Evolutionary conservation across 1,140 invertebrate genomes (phyloP), one percentile per base, ranked within the genome.

Genomic region (Drosophila kurseongensis): DNA sequence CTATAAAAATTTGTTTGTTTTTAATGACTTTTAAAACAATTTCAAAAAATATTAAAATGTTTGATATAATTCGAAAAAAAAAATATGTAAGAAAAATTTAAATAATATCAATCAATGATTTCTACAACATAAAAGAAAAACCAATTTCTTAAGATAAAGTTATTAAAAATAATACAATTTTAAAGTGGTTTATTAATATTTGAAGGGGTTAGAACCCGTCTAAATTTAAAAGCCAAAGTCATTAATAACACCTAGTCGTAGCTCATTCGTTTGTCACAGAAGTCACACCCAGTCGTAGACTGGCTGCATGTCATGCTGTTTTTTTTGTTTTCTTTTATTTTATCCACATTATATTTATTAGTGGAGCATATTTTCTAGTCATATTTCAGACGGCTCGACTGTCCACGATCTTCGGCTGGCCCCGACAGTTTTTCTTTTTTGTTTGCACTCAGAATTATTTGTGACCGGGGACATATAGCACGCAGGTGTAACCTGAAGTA

Each of bases 401-500:
- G 61, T 45, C 52, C 35, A 54, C 57, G 36, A 56, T 54, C 57
- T 67, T 38, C 14, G 51, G 38, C 18, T 29, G 56, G 6, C 27
- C 8, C 29, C 48, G 48, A 4, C 29, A 6, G 29, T 51, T 44
- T 54, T 42, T 38, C 10, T 47, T 40, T 68, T 50, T 13, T 29
- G 29, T 44, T 42, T 44, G 52, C 32, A 59, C 40, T 59, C 14
- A 12, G 38, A 50, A 52, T 55, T 52, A 41, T 50, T 65, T 40
- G 38, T 50, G 44, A 44, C 42, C 42, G 67, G 29, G 47, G 35
- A 74, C 61, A 80, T 80, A 74, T 62, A 45, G 52, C 45, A 63
- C 72, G 59, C 78, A 61, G 78, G 78, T 76, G 73, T 68, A 67
- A 74, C 54, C 66, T 59, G 38, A 81, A 72, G 65, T 44, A 61